Evolutionary conservation across 2,113 vertebrate species (phyloP).

Genomic region (Lophotis ruficrista): DNA sequence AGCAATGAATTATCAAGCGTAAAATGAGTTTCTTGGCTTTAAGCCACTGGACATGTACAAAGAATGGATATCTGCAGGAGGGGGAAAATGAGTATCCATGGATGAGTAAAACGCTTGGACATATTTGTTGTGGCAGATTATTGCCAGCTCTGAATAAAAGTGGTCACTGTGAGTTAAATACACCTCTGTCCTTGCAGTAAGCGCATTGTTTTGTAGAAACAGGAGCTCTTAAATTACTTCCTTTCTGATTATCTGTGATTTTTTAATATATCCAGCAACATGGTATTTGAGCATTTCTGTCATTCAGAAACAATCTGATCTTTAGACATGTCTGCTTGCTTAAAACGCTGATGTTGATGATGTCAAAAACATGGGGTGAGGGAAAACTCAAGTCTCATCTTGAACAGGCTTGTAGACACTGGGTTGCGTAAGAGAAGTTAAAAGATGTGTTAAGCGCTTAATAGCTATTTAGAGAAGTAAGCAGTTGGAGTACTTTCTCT

Average conservation of each 20-base stretch:
- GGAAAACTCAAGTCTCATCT: not conserved
- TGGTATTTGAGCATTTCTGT: not conserved
- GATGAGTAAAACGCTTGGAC: not conserved
- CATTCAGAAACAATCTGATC: not conserved
- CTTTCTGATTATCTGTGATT: not conserved
- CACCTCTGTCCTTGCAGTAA: not conserved
- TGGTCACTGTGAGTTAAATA: not conserved
- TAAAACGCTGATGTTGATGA: not conserved
- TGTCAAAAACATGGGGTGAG: not conserved
- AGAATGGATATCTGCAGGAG: not conserved
- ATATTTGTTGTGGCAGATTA: not conserved
- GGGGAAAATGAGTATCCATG: not conserved
- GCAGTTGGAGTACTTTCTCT: not conserved
- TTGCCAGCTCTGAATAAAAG: not conserved
- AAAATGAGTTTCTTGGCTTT: conserved; percentile 48
- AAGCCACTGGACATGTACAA: conserved; percentile 5
- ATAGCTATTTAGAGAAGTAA: not conserved
- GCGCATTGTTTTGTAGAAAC: not conserved
- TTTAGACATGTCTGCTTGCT: conserved; percentile 20
- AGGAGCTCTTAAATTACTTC: not conserved
- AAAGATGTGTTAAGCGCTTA: not conserved
- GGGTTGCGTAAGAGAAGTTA: not conserved
- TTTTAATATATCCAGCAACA: not conserved
- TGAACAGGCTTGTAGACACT: not conserved
- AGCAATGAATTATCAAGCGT: not conserved